Base-by-base conservation (phyloP, 2,113 vertebrate genomes). In the Zosterops lateralis region DNA sequence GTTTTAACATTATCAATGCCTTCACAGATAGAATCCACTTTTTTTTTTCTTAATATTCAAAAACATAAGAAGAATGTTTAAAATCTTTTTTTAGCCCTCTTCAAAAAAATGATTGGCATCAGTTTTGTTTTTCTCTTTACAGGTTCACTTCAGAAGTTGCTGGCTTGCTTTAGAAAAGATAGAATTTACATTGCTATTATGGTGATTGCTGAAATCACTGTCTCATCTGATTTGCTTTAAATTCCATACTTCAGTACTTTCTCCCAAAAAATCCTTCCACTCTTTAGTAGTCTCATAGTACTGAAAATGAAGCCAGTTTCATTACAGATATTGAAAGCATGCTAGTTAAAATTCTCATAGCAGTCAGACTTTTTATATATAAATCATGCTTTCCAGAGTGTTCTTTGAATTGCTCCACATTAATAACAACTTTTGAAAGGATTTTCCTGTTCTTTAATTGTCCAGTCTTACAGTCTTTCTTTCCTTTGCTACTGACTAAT, bases 401-500 rank as follows among this genome's bases (percentile, higher is more conserved):
- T 71, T 68, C 44, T 89, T 91, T 92, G 64, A 92, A 89, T 89
- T 62, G 26, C 81, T 90, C 20, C 62, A 47, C 82, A 74, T 87
- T 95, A 95, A 89, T 92, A 91, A 66, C 56, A 91, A 84, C 51
- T 94, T 94, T 32, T 64, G 60, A 94, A 92, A 94, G 64, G 75
- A 73, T 92, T 96, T 97, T 77, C 38, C 60, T 95, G 50, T 54
- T 92, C 85, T 90, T 91, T 93, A 93, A 80, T 92, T 94, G 87
- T 89, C 81, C 38, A 0, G 57, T 57, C 81, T 76, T 89, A 68
- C 57, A 80, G 50, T 80, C 87, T 92, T 92, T 95, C 84, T 92
- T 96, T 93, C 78, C 9, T 85, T 95, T 88, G 51, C 75, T n/a
- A 83, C 72, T 89, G 64, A 89, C 93, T 95, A 96, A 95, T 97